These are phyloP conservation scores for Acanthurus leucopareius DNA, from an alignment of 2,797 vertebrate species.

Conservation along the genomic window DNA sequence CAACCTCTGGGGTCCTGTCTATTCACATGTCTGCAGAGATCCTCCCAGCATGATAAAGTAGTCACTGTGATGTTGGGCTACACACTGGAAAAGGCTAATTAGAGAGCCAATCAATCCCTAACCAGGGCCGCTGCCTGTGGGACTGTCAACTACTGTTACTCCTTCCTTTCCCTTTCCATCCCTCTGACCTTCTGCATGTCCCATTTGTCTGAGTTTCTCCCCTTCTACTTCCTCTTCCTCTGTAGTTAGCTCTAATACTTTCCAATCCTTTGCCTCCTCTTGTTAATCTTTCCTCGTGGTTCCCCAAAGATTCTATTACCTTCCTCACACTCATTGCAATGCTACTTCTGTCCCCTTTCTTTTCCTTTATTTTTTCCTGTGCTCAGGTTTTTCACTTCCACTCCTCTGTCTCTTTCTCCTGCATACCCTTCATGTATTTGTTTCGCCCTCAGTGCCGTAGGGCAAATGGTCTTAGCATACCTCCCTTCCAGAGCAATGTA, in stretches of 20 bases:
- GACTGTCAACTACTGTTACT: conserved; percentile 74
- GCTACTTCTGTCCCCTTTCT: conserved; percentile 25
- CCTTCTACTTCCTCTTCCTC: conserved; percentile 32
- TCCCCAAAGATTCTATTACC: conserved; percentile 62
- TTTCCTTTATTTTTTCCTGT: conserved; percentile 10
- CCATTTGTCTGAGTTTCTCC: conserved; percentile 48
- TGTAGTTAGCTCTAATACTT: conserved; percentile 54
- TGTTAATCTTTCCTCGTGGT: conserved; percentile 59
- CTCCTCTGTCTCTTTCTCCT: conserved; percentile 31
- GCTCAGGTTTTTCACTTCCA: conserved; percentile 33
- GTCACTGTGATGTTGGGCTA: conserved; percentile 69
- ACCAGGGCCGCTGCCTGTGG: conserved; percentile 69
- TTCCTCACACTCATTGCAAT: conserved; percentile 60
- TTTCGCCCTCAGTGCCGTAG: conserved; percentile 55
- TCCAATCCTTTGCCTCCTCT: conserved; percentile 56
- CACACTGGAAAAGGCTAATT: conserved; percentile 80
- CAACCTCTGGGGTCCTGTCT: conserved; percentile 59
- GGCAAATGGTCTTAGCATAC: conserved; percentile 64
- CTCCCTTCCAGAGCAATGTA: conserved; percentile 51
- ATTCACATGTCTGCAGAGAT: conserved; percentile 70
- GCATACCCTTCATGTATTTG: conserved; percentile 64
- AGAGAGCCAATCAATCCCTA: conserved; percentile 80
- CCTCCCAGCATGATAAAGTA: conserved; percentile 74
- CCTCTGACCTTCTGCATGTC: conserved; percentile 60
- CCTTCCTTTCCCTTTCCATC: conserved; percentile 54